Evolutionary conservation across 1,140 invertebrate species (phyloP).

Genomic region (Brachionus koreanus): DNA sequence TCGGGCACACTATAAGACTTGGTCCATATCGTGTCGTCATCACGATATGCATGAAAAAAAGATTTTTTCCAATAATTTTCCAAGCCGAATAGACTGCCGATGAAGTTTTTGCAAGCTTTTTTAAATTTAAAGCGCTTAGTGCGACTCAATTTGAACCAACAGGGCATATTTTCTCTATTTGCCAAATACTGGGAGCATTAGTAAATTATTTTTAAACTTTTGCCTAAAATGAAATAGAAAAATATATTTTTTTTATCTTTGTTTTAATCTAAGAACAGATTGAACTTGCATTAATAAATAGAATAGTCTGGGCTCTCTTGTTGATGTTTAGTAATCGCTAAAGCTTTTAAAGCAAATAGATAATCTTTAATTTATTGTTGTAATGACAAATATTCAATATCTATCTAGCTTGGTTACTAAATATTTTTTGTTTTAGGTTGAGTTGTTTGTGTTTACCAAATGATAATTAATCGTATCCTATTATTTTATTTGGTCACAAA

Average conservation of each 20-base stretch:
- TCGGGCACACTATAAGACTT: conserved; percentile 3
- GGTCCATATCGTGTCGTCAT: conserved; percentile 13
- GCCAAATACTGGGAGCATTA: background rate
- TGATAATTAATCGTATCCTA: conserved; percentile 15
- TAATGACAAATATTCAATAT: background rate
- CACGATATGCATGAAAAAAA: conserved; percentile 6
- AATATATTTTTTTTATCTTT: background rate
- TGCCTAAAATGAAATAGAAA: background rate
- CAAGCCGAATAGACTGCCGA: background rate
- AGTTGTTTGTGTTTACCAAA: conserved; percentile 5
- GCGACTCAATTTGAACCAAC: conserved; percentile 24
- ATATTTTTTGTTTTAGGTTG: background rate
- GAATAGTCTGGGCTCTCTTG: conserved; percentile 19
- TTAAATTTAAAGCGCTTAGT: conserved; percentile 28
- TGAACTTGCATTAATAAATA: conserved; percentile 19
- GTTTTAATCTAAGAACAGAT: background rate
- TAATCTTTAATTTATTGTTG: conserved; percentile 36
- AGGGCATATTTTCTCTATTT: conserved; percentile 2
- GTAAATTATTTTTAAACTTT: background rate
- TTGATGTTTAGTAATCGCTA: conserved; percentile 15
- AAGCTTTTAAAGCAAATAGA: background rate
- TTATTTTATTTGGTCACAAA: conserved; percentile 20
- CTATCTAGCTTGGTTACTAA: background rate
- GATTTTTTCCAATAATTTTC: conserved; percentile 18
- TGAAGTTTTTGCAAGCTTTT: conserved; percentile 21